Conservation (phyloP, 2,113 vertebrate genomes). For the Eclectus roratus region DNA sequence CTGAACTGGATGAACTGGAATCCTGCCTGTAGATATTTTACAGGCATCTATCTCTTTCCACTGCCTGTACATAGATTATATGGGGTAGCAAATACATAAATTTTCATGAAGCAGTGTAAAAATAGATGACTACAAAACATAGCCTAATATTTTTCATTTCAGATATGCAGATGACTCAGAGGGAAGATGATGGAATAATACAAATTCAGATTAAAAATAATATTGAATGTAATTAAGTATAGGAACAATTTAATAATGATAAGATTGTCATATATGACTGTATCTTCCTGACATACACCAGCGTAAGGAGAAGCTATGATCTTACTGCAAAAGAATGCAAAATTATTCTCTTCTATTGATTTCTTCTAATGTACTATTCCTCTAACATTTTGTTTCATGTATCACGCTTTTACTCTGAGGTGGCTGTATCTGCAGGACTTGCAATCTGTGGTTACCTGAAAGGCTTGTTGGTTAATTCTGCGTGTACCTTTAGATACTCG, state of each 20-base stretch:
- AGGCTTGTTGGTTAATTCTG: not conserved
- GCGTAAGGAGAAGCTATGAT: not conserved
- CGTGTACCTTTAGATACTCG: not conserved
- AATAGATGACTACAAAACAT: not conserved
- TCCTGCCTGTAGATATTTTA: not conserved
- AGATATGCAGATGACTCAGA: not conserved
- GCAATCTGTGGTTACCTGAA: not conserved
- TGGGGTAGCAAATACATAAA: not conserved
- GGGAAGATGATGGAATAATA: not conserved
- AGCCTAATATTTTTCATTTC: not conserved
- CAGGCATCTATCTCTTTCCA: not conserved
- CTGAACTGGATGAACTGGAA: not conserved
- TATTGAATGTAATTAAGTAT: not conserved
- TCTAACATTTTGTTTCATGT: not conserved
- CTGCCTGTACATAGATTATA: rapidly evolving
- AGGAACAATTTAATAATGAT: not conserved
- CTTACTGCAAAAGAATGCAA: not conserved
- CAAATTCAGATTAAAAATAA: not conserved
- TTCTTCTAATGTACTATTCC: not conserved
- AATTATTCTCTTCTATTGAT: not conserved
- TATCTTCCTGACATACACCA: not conserved
- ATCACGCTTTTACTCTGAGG: not conserved
- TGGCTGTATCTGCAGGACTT: not conserved
- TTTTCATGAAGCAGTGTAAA: not conserved
- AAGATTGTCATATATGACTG: not conserved